Evolutionary conservation across 1,140 invertebrate genomes (phyloP).

Genomic region (Diabrotica virgifera): DNA sequence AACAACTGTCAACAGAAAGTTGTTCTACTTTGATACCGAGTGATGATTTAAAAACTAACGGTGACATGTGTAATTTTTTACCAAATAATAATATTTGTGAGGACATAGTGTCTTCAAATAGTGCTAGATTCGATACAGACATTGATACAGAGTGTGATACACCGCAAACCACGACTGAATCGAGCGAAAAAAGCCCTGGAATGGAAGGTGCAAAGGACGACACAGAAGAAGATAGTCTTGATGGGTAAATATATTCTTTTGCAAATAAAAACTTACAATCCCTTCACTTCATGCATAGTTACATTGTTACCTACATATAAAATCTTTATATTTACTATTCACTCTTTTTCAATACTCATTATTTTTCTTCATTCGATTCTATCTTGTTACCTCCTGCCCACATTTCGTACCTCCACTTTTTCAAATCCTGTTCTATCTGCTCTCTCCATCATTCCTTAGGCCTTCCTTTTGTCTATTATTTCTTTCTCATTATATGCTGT

Average conservation of each 20-base stretch:
- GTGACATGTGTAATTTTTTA: slow-evolving; percentile 28
- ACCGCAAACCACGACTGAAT: slow-evolving; percentile 18
- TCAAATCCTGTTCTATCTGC: no score
- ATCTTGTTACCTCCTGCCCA: no score
- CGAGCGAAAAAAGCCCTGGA: slow-evolving; percentile 3
- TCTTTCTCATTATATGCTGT: no score
- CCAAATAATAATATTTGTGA: slow-evolving; percentile 37
- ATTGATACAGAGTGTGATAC: slow-evolving; percentile 14
- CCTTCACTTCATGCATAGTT: no score
- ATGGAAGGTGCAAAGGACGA: slow-evolving; percentile 10
- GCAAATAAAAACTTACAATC: no score
- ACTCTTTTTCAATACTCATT: no score
- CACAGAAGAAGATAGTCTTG: slow-evolving; percentile 9
- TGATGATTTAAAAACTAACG: slow-evolving; percentile 28
- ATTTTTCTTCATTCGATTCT: no score
- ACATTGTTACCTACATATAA: no score
- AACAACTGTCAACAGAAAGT: not conserved
- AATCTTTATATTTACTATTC: no score
- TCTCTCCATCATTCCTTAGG: no score
- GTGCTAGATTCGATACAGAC: slow-evolving; percentile 10
- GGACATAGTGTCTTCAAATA: slow-evolving; percentile 22
- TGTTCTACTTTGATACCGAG: slow-evolving; percentile 9
- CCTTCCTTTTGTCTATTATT: no score
- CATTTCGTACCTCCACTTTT: no score
- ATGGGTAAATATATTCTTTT: not conserved